phyloP scores from a whole-genome alignment of 2,888 invertebrate genomes.

The Monoplex corrugatus region DNA sequence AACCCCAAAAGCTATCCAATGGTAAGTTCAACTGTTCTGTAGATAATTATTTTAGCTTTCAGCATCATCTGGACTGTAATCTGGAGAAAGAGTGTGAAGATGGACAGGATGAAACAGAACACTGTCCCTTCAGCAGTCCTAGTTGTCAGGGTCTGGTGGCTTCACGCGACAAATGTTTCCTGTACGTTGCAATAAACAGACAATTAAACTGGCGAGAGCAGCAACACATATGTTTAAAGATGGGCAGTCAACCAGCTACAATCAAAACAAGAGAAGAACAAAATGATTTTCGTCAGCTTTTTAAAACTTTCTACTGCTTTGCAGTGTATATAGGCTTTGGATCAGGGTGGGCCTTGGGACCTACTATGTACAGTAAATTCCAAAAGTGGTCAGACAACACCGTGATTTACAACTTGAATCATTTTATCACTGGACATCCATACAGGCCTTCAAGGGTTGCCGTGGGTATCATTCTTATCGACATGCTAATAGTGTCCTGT shows the following conservation, averaged over 20 bases:
- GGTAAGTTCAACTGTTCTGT: constrained; percentile 38
- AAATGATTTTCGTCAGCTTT: not conserved
- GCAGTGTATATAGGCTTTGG: not conserved
- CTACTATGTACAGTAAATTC: not conserved
- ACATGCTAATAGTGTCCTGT: no score
- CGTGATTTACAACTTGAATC: not conserved
- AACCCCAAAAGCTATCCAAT: not conserved
- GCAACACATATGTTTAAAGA: not conserved
- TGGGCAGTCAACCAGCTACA: not conserved
- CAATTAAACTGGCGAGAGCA: no score
- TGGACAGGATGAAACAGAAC: constrained; percentile 34
- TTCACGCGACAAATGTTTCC: not conserved
- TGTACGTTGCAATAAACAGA: no score
- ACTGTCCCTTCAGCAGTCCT: constrained; percentile 5
- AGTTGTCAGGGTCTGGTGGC: constrained; percentile 1
- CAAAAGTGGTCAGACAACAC: not conserved
- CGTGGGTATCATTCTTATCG: no score
- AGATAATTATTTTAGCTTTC: not conserved
- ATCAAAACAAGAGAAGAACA: not conserved
- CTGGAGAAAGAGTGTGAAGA: constrained; percentile 30
- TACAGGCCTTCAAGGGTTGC: not conserved
- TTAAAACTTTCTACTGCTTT: not conserved
- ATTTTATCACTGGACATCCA: no score
- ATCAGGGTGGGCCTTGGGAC: not conserved
- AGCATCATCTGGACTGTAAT: constrained; percentile 26